phyloP scores from a whole-genome alignment of 2,113 vertebrate species.

The Caranx ignobilis region DNA sequence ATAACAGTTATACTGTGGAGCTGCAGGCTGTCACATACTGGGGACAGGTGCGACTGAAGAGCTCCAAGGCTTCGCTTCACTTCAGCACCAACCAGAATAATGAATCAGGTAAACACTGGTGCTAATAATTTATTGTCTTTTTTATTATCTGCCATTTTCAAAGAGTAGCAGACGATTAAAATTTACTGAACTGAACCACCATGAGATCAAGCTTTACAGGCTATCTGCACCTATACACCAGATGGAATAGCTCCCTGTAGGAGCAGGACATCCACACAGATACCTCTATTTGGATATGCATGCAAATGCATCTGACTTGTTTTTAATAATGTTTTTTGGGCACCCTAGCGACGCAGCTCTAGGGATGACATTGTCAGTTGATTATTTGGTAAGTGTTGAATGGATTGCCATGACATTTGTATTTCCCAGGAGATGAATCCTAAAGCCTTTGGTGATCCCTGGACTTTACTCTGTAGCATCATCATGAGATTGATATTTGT shows the following conservation, averaged over 20 bases:
- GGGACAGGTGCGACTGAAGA: slow-evolving; percentile 94
- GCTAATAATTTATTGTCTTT: background rate
- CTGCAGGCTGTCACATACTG: slow-evolving; percentile 93
- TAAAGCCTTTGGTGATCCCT: background rate
- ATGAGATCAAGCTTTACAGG: too few species aligned
- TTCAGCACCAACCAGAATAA: slow-evolving; percentile 85
- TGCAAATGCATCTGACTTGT: background rate
- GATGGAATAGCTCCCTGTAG: too few species aligned
- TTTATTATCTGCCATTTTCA: too few species aligned
- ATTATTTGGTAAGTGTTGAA: background rate
- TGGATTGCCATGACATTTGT: background rate
- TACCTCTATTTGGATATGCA: too few species aligned
- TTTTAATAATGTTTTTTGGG: background rate
- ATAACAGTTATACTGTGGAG: slow-evolving; percentile 90
- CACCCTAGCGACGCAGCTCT: background rate
- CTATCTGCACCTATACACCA: too few species aligned
- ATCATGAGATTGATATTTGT: background rate
- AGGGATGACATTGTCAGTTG: background rate
- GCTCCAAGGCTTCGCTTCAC: slow-evolving; percentile 89
- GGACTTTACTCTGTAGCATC: background rate
- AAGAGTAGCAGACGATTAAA: too few species aligned
- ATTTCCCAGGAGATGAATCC: background rate
- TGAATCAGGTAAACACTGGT: slow-evolving; percentile 81
- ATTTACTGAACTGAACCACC: too few species aligned
- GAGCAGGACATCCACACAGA: too few species aligned